Evolutionary conservation across 2,797 vertebrate species (phyloP).

Genomic region (Dromococcyx pavoninus): DNA sequence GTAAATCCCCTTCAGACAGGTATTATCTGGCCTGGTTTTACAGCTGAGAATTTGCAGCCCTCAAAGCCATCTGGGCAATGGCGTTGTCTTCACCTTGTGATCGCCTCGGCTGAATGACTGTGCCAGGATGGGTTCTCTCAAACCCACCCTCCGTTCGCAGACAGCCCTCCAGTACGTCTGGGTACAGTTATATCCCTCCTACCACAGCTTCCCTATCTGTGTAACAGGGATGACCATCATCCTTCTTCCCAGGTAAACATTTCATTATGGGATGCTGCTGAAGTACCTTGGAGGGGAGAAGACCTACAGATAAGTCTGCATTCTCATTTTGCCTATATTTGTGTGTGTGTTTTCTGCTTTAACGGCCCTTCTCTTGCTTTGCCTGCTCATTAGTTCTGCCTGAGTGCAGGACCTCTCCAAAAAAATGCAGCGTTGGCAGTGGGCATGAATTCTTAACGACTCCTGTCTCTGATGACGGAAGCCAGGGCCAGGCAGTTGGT

Average conservation of each 20-base stretch:
- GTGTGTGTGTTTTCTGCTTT: slow-evolving; percentile 50
- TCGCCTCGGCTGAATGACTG: neutral
- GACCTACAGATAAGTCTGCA: slow-evolving; percentile 15
- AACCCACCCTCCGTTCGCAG: neutral
- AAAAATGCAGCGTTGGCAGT: slow-evolving; percentile 52
- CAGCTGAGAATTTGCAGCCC: slow-evolving; percentile 31
- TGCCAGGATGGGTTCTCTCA: neutral
- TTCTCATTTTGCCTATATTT: slow-evolving; percentile 42
- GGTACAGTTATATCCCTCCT: neutral
- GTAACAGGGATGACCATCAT: slow-evolving; percentile 7
- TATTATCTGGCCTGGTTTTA: slow-evolving; percentile 48
- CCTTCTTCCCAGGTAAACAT: neutral
- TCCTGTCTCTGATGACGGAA: slow-evolving; percentile 50
- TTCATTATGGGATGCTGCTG: neutral
- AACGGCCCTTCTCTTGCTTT: slow-evolving; percentile 35
- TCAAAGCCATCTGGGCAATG: neutral
- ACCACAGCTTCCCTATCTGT: slow-evolving; percentile 16
- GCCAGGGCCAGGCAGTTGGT: neutral
- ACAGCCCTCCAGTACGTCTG: slow-evolving; percentile 14
- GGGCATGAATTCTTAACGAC: slow-evolving; percentile 54
- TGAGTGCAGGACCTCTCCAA: slow-evolving; percentile 67
- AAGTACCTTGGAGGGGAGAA: neutral
- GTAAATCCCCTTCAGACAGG: slow-evolving; percentile 42
- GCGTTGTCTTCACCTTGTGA: neutral
- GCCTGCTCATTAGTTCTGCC: slow-evolving; percentile 69